phyloP scores from a whole-genome alignment of 1,140 invertebrate species.

The Neotoxoptera formosana region DNA sequence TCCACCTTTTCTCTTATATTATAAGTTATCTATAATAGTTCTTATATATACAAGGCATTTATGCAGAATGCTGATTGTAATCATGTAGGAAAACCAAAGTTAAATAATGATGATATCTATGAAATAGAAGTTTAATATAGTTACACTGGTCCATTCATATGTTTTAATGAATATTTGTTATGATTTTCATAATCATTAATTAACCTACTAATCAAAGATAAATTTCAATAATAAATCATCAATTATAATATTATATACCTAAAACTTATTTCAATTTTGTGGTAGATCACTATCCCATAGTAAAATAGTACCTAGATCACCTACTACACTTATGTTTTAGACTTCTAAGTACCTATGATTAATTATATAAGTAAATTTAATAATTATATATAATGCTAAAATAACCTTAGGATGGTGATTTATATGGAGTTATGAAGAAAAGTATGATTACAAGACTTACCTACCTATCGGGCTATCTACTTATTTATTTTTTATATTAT shows the following conservation, averaged over 20 bases:
- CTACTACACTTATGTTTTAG: background rate
- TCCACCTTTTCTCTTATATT: too few species aligned
- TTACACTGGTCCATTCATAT: too few species aligned
- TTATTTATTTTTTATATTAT: too few species aligned
- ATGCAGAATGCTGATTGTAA: background rate
- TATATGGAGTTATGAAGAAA: background rate
- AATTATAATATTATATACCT: too few species aligned
- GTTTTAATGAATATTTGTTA: background rate
- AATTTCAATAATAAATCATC: too few species aligned
- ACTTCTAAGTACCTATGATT: background rate
- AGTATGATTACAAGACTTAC: too few species aligned
- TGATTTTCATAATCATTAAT: background rate
- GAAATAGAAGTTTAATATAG: too few species aligned
- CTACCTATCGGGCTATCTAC: too few species aligned
- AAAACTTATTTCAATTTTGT: background rate
- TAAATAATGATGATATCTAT: too few species aligned
- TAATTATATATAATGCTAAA: background rate
- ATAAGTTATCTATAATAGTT: too few species aligned
- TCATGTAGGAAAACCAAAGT: too few species aligned
- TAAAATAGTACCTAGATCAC: background rate
- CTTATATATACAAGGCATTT: background rate
- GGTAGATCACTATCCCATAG: background rate
- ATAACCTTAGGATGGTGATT: background rate
- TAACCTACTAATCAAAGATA: too few species aligned
- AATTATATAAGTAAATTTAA: background rate